Conservation (phyloP, 2,888 invertebrate species). For the Limnephilus auricula region DNA sequence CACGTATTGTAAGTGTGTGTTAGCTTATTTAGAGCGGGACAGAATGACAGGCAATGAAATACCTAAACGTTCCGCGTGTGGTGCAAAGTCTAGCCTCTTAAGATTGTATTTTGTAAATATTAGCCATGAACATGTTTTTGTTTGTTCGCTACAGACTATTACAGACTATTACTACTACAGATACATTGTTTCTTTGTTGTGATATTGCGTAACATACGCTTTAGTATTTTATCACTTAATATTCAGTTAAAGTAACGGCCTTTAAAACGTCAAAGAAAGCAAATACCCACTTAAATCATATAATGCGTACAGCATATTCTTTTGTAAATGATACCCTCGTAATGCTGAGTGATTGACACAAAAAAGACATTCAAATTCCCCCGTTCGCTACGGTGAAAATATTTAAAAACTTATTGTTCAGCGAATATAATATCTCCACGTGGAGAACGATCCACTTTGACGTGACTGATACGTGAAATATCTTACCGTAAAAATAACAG, state of each 20-base stretch:
- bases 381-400: constrained; percentile 5
- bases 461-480: constrained; percentile 49
- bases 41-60: no score
- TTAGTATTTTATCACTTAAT: not conserved
- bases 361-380: constrained; percentile 18
- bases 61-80: no score
- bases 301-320: not conserved
- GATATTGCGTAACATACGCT: not conserved
- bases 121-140: not conserved
- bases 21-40: no score
- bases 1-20: no score
- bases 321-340: not conserved
- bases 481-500: constrained; percentile 42
- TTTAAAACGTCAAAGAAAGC: constrained; percentile 2
- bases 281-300: constrained; percentile 2
- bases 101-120: not conserved
- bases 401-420: constrained; percentile 35
- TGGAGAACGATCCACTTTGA: constrained; percentile 45
- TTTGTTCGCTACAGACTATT: not conserved
- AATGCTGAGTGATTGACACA: constrained; percentile 32
- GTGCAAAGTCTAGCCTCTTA: no score
- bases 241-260: not conserved
- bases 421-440: constrained; percentile 7
- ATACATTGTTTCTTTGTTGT: not conserved
- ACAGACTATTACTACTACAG: no score